These are phyloP conservation scores for Drosophila guanche DNA, from an alignment of 1,140 invertebrate species.

Conservation along the genomic window DNA sequence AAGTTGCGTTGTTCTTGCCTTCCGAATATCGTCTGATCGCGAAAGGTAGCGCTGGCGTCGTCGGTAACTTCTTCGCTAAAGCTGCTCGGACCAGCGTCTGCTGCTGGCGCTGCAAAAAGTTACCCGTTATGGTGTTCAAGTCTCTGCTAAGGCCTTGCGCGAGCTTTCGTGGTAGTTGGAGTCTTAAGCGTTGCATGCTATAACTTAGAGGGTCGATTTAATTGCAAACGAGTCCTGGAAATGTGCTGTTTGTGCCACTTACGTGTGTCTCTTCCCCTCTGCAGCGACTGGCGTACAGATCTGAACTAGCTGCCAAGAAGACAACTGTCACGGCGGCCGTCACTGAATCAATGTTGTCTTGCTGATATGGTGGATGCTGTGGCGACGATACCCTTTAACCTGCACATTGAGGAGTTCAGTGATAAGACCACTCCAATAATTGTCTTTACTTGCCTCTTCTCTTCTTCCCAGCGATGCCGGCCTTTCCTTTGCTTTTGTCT, in stretches of 20 bases:
- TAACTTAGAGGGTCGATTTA: too few species aligned
- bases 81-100: constrained; percentile 21
- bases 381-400: constrained; percentile 14
- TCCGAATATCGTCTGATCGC: constrained; percentile 54
- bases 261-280: background rate
- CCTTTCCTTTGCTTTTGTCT: too few species aligned
- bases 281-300: constrained; percentile 2
- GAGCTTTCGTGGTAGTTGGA: constrained; percentile 34
- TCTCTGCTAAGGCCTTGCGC: constrained; percentile 27
- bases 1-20: constrained; percentile 2
- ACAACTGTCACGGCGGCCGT: background rate
- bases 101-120: background rate
- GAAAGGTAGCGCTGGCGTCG: constrained; percentile 2
- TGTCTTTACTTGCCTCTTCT: constrained; percentile 1
- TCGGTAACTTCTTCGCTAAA: constrained; percentile 15
- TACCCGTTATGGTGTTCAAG: constrained; percentile 36
- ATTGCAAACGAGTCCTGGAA: too few species aligned
- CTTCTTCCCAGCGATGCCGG: background rate
- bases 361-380: background rate
- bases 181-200: constrained; percentile 31
- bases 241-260: background rate
- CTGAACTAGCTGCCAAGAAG: constrained; percentile 5
- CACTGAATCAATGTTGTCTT: background rate
- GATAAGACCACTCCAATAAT: constrained; percentile 8
- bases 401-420: background rate